These are phyloP conservation scores for Mystacides longicornis DNA, from an alignment of 2,888 invertebrate species.

Conservation along the genomic window DNA sequence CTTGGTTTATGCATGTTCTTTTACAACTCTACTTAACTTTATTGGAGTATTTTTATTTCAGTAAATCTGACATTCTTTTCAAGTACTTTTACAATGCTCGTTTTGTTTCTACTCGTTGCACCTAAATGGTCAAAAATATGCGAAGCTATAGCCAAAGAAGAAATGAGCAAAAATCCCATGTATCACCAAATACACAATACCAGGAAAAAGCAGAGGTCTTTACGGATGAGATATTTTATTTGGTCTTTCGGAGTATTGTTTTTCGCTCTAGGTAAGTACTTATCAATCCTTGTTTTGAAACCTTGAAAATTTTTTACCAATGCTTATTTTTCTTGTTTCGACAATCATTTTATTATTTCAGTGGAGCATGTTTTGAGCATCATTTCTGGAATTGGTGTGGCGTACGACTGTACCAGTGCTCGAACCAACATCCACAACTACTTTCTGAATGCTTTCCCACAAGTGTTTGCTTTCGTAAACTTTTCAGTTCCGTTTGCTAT, in stretches of 20 bases:
- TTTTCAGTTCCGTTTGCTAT: constrained; percentile 41
- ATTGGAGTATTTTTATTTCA: constrained; percentile 25
- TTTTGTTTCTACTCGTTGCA: constrained; percentile 46
- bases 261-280: constrained; percentile 10
- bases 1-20: neutral
- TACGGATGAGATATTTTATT: constrained; percentile 8
- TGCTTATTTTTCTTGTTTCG: neutral
- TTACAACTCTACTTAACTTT: neutral
- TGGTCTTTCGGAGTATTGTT: constrained; percentile 17
- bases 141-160: constrained; percentile 14
- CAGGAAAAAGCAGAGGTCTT: neutral
- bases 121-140: constrained; percentile 40
- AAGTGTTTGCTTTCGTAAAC: constrained; percentile 37
- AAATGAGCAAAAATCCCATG: neutral
- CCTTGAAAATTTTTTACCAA: neutral
- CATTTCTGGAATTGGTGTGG: constrained; percentile 45
- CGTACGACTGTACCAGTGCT: constrained; percentile 33
- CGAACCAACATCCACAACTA: constrained; percentile 26
- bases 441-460: constrained; percentile 32
- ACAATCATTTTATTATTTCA: constrained; percentile 28
- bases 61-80: constrained; percentile 49
- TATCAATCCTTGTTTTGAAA: too few species aligned
- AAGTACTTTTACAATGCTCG: constrained; percentile 44
- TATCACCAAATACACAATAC: neutral
- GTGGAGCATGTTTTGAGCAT: constrained; percentile 59